phyloP scores from a whole-genome alignment of 2,797 vertebrate genomes.

The Ctenopoma multispine region DNA sequence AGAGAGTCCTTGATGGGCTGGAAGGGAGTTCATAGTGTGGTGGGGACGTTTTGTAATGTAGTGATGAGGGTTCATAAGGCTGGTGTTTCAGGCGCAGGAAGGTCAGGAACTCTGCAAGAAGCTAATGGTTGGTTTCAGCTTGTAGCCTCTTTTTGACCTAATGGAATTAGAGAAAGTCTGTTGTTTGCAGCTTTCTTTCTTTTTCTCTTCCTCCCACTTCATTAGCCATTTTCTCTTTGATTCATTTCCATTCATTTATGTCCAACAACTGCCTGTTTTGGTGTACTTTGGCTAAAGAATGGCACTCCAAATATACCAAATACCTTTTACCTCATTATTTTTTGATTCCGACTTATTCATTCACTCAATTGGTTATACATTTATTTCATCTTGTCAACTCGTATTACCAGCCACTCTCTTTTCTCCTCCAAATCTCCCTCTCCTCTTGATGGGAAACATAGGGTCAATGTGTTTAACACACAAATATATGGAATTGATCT shows the following conservation, averaged over 20 bases:
- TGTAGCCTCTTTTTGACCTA: conserved; percentile 50
- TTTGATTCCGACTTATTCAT: conserved; percentile 26
- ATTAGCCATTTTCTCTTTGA: background rate
- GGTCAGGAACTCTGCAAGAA: conserved; percentile 58
- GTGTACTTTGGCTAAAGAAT: conserved; percentile 14
- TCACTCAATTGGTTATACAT: conserved; percentile 11
- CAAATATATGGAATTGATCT: conserved; percentile 35
- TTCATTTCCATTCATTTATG: conserved; percentile 4
- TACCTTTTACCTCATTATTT: conserved; percentile 29
- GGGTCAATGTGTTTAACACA: conserved; percentile 64
- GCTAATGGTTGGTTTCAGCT: conserved; percentile 28
- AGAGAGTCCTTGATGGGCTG: conserved; percentile 65
- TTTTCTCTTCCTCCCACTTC: background rate
- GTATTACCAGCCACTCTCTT: background rate
- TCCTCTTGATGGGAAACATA: conserved; percentile 38
- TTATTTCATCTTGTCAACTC: conserved; percentile 36
- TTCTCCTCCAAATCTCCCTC: conserved; percentile 9
- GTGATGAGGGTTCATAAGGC: conserved; percentile 65
- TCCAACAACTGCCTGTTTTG: background rate
- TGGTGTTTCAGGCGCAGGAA: conserved; percentile 60
- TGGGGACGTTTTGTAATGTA: conserved; percentile 48
- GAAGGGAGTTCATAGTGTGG: conserved; percentile 66
- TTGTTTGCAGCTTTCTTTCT: background rate
- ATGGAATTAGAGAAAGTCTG: background rate
- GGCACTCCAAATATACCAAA: background rate